These are phyloP conservation scores for Brachystomella parvula DNA, from an alignment of 1,140 invertebrate genomes.

Conservation along the genomic window DNA sequence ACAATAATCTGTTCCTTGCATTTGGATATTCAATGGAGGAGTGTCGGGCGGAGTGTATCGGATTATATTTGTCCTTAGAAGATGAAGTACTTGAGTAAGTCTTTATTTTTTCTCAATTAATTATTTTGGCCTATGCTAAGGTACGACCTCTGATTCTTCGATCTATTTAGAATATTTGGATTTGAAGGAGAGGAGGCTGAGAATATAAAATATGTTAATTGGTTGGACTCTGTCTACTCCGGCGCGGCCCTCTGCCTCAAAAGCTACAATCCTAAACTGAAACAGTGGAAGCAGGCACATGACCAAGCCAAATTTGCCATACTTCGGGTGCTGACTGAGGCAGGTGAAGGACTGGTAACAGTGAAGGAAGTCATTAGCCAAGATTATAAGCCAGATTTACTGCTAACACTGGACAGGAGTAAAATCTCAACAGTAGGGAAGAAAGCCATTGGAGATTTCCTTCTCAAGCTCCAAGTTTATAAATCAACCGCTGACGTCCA, in stretches of 20 bases:
- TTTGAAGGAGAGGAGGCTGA: constrained; percentile 64
- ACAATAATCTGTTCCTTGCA: constrained; percentile 79
- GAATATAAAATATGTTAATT: constrained; percentile 83
- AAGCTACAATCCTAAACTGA: background rate
- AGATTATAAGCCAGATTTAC: constrained; percentile 61
- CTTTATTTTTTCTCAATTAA: too few relatives aligned
- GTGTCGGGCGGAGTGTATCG: constrained; percentile 89
- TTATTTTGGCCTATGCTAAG: too few relatives aligned
- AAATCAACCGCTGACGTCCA: constrained; percentile 76
- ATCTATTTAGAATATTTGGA: constrained; percentile 71
- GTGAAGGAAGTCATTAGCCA: constrained; percentile 59
- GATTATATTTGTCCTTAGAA: constrained; percentile 70
- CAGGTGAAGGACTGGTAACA: constrained; percentile 69
- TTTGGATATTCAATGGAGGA: constrained; percentile 86
- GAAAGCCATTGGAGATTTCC: constrained; percentile 65
- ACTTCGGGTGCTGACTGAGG: constrained; percentile 74
- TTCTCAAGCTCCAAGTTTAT: constrained; percentile 62
- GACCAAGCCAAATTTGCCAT: constrained; percentile 82
- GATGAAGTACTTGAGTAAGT: constrained; percentile 64
- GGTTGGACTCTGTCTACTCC: constrained; percentile 76
- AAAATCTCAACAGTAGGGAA: constrained; percentile 78
- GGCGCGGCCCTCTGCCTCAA: constrained; percentile 49
- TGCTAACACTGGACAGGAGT: constrained; percentile 63
- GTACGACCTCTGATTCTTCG: constrained; percentile 7
- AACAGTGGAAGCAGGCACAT: constrained; percentile 87